These are phyloP conservation scores for Cosmopolites sordidus DNA, from an alignment of 2,888 invertebrate species.

Conservation along the genomic window DNA sequence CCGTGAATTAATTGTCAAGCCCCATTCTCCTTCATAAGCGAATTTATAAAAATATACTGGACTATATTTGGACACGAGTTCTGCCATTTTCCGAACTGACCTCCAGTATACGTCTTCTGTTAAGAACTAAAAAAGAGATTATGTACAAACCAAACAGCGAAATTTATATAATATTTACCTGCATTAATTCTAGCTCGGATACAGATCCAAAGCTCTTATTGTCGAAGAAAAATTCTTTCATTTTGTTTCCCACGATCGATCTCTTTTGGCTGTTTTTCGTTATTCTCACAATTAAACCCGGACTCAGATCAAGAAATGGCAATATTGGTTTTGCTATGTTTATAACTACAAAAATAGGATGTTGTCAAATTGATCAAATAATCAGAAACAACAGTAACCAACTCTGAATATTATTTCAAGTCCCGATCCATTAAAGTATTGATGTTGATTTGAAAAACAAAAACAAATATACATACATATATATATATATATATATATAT, in stretches of 20 bases:
- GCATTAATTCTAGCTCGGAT: slow-evolving; percentile 22
- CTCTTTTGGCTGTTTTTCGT: slow-evolving; percentile 6
- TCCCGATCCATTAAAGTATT: too few relatives aligned
- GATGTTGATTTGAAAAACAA: too few relatives aligned
- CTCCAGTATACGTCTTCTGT: slow-evolving; percentile 48
- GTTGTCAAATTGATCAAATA: too few relatives aligned
- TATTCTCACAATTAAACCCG: slow-evolving; percentile 45
- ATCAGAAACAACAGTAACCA: too few relatives aligned
- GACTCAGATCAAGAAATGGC: slow-evolving; percentile 48
- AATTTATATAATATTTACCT: slow-evolving; percentile 21
- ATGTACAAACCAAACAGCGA: not conserved
- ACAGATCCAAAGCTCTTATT: slow-evolving; percentile 10
- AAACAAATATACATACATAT: too few relatives aligned
- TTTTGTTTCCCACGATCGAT: slow-evolving; percentile 18
- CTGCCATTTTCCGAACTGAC: slow-evolving; percentile 48
- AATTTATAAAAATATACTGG: slow-evolving; percentile 31
- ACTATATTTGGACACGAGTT: slow-evolving; percentile 45
- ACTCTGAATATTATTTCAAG: too few relatives aligned
- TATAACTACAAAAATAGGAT: slow-evolving; percentile 29
- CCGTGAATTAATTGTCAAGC: slow-evolving; percentile 3
- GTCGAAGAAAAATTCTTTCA: slow-evolving; percentile 26
- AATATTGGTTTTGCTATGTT: slow-evolving; percentile 44
- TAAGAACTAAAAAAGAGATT: slow-evolving; percentile 42
- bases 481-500: too few relatives aligned
- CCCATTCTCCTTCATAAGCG: slow-evolving; percentile 29